Evolutionary conservation across 1,140 invertebrate genomes (phyloP), one percentile per base, ranked within the genome.

Genomic region (Calliphora vicina): DNA sequence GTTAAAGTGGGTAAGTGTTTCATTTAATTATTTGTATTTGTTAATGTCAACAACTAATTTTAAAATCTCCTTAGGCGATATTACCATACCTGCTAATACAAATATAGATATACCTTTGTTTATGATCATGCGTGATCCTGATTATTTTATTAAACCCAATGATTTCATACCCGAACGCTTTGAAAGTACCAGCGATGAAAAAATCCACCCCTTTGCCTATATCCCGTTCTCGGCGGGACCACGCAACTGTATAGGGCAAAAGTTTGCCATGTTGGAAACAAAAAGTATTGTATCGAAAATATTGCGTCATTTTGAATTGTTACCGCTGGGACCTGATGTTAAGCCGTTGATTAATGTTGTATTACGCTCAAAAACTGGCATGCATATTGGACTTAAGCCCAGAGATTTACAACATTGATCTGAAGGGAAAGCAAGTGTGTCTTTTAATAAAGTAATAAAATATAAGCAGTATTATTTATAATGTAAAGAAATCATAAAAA

Each of bases 191-290:
- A 87, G 87, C n/a, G 80, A 83, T 2, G 85, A 86, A 25, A 17
- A 97, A 96, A 89, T 92, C 43, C 92, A 91, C 85, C 91, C 88
- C 0, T 93, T 91, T 82, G 85, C 91, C 35, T 94, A 92, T 85
- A 89, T 94, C n/a, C 94, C 94, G 76, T 95, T 95, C 86, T 93
- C 92, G 25, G 94, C 93, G 26, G 94, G 94, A 9, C 91, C 91
- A 20, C 91, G 92, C 85, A 94, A 95, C 86, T 95, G 94, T 86
- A 88, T 89, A 92, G 95, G 95, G 82, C 95, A 96, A 90, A 95
- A 94, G 88, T 97, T 96, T 89, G 96, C 96, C 0, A 91, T 95
- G 91, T 88, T 96, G 85, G 96, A 97, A 91, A 91, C 95, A 87
- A 97, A 97, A 89, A 92, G 87, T 73, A 87, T 88, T 0, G 57